A percentile compares a stretch with the other conserved stretches of the same genome.
Evolutionary conservation across 1,140 invertebrate species (phyloP).

Genomic region (Achroia grisella): DNA sequence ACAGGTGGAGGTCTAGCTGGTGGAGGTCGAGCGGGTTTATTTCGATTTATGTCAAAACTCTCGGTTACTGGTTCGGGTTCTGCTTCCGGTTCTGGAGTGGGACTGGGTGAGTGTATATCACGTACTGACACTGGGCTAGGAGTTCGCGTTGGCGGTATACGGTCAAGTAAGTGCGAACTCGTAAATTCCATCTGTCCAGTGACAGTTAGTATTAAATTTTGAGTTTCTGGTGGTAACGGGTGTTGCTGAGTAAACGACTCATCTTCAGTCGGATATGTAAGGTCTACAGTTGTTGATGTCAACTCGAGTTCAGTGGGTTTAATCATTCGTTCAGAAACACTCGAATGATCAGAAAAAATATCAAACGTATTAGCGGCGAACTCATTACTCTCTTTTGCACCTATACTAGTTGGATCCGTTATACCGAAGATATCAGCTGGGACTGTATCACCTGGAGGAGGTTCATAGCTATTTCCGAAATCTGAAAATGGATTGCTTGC

Average conservation of each 20-base stretch:
- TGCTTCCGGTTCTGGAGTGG: constrained; percentile 81
- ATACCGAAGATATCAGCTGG: constrained; percentile 59
- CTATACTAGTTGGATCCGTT: constrained; percentile 37
- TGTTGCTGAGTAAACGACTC: constrained; percentile 76
- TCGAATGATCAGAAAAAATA: constrained; percentile 28
- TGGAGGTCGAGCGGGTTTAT: constrained; percentile 50
- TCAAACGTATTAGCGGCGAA: constrained; percentile 26
- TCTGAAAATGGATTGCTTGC: constrained; percentile 77
- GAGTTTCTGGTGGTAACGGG: constrained; percentile 78
- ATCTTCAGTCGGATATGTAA: constrained; percentile 18
- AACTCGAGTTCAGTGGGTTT: constrained; percentile 61
- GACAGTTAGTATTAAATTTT: constrained; percentile 88
- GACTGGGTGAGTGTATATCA: constrained; percentile 86
- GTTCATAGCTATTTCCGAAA: constrained; percentile 73
- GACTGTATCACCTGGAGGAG: constrained; percentile 64
- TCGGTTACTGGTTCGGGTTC: constrained; percentile 24
- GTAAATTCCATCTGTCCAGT: constrained; percentile 92
- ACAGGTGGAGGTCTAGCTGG: constrained; percentile 43
- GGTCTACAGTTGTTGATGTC: constrained; percentile 35
- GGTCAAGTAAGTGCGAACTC: constrained; percentile 86
- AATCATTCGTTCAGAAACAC: constrained; percentile 25
- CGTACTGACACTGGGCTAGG: constrained; percentile 87
- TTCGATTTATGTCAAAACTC: constrained; percentile 55
- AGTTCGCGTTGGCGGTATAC: constrained; percentile 86
- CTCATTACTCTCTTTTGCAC: constrained; percentile 43